A percentile compares a stretch with the other conserved stretches of the same genome.
Conservation (phyloP, 2,113 vertebrate genomes). For the Paraplagusia blochii region DNA sequence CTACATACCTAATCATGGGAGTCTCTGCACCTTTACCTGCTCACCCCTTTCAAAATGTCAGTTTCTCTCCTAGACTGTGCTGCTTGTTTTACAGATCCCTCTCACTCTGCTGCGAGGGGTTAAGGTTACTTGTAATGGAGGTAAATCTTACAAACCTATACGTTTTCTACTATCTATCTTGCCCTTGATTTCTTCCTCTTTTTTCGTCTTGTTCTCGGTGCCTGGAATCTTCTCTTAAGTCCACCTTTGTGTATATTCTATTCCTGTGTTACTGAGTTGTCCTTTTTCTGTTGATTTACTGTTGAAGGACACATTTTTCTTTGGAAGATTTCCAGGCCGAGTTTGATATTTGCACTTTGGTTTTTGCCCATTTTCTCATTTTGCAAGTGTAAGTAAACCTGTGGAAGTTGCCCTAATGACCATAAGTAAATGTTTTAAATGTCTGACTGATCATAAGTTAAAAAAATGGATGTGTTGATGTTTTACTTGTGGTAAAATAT, state of each 20-base stretch:
- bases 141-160: constrained; percentile 72
- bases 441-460: constrained; percentile 16
- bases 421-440: constrained; percentile 1
- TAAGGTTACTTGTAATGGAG: constrained; percentile 75
- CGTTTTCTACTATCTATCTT: constrained; percentile 9
- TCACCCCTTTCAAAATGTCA: constrained; percentile 74
- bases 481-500: constrained; percentile 18
- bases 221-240: constrained; percentile 22
- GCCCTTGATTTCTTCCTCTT: constrained; percentile 35
- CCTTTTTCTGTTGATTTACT: constrained; percentile 25
- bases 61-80: constrained; percentile 78
- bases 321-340: constrained; percentile 4
- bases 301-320: constrained; percentile 3
- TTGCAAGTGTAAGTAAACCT: constrained; percentile 11
- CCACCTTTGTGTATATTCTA: constrained; percentile 34
- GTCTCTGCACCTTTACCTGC: constrained; percentile 69
- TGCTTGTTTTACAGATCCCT: constrained; percentile 82
- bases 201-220: constrained; percentile 49
- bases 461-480: constrained; percentile 23
- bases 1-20: constrained; percentile 41
- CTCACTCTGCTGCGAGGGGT: constrained; percentile 76
- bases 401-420: background rate
- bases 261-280: constrained; percentile 18
- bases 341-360: constrained; percentile 13
- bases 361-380: constrained; percentile 14